Evolutionary conservation across 2,797 vertebrate species (phyloP), one percentile per base, ranked within the genome.

Genomic region (Brachyrhaphis roseni): DNA sequence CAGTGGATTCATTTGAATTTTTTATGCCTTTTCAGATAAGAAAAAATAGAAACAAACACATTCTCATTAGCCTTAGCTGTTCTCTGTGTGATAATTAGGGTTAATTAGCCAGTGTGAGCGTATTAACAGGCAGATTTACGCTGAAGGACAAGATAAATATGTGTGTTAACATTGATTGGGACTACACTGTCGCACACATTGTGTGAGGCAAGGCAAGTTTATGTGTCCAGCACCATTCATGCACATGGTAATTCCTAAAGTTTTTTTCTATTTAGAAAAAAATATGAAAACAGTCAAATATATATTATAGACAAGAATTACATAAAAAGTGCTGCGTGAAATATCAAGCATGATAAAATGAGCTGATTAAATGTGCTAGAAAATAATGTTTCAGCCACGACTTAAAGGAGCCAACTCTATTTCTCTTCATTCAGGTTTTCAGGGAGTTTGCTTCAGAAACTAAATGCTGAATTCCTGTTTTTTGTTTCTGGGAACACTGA

Each of bases 91-190:
- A 64, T 64, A 41, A 41, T 28, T 53, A 53, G 46, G 31, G 47
- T 16, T 71, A 84, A 76, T 74, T 74, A 62, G 31, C 41, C 70
- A 5, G 18, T 53, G 26, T 72, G 62, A 53, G 8, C 59, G 55
- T 31, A 20, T 10, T 31, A 47, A 15, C n/a, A 74, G 13, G 13
- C n/a, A 72, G 7, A 66, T 73, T 45, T 72, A 43, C 59, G 5
- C 71, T 68, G 36, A 11, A 71, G 16, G 75, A 73, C 45, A 36
- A 36, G 15, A 23, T 23, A 46, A 64, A 62, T 28, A 23, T 74
- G 18, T 45, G 11, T 39, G 39, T 23, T 41, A 31, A 45, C 2
- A 8, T 8, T 51, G 18, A 49, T 45, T 16, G 28, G 68, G 31
- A 43, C 43, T n/a, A 10, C 20, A 36, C 5, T 34, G 20, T 57